Conservation (phyloP, 2,888 invertebrate species). For the Seladonia tumulorum region DNA sequence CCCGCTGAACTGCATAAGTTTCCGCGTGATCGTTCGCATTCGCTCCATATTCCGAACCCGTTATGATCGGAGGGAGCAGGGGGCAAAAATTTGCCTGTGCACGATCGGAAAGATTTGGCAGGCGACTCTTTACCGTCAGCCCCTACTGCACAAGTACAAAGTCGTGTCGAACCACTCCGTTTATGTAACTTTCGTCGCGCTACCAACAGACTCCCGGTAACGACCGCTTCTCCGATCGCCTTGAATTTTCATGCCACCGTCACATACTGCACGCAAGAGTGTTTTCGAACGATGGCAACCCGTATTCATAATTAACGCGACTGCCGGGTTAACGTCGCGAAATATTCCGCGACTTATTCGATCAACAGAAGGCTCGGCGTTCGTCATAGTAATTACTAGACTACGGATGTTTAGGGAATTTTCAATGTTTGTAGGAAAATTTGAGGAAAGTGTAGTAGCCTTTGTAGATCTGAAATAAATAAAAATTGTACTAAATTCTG, state of each 20-base stretch:
- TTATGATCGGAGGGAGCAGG: constrained; percentile 30
- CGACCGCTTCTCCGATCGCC: constrained; percentile 10
- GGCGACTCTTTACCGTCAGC: constrained; percentile 29
- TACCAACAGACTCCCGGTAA: background rate
- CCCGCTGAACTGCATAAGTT: constrained; percentile 49
- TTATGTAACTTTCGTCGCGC: constrained; percentile 25
- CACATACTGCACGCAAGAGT: background rate
- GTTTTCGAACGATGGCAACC: background rate
- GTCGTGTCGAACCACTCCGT: constrained; percentile 15
- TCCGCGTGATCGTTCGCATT: constrained; percentile 50
- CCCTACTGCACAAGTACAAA: background rate
- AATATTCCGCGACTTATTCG: background rate
- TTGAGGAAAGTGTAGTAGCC: too few species aligned
- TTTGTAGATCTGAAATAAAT: too few species aligned
- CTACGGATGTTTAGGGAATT: too few species aligned
- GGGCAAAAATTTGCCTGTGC: constrained; percentile 48
- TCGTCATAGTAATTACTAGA: background rate
- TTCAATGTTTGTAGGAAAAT: too few species aligned
- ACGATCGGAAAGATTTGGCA: constrained; percentile 54
- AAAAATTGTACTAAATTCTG: too few species aligned
- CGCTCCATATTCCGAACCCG: constrained; percentile 57
- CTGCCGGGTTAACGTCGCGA: background rate
- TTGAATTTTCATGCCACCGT: constrained; percentile 8
- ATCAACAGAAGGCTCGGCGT: background rate
- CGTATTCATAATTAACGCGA: background rate